Evolutionary conservation across 2,113 vertebrate genomes (phyloP), one percentile per base, ranked within the genome.

Genomic region (Mormyrus iriodes): DNA sequence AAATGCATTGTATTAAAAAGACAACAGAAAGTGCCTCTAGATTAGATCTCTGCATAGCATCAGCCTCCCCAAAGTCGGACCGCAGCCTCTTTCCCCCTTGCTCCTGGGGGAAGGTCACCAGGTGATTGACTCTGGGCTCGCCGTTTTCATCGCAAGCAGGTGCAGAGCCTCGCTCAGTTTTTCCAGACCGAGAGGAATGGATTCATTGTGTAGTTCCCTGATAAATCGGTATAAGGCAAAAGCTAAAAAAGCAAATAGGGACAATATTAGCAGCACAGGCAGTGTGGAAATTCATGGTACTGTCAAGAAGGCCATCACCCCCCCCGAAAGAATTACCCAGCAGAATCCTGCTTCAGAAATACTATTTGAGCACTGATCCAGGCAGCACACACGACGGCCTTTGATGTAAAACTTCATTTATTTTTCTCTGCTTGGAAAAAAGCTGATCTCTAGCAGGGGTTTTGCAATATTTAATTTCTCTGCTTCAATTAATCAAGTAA

Each of bases 311-410:
- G 85, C 19, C 4, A 21, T 53, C 51, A 7, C 48, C 85, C n/a
- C 46, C 35, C 51, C n/a, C 35, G 84, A n/a, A 85, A 51, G 48
- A 86, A 86, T 53, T 51, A 53, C 85, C 85, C 15, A 55, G 51
- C 15, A 39, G 31, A 35, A 55, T 15, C 39, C 13, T 86, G 31
- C 79, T 83, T 84, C 39, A 48, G 82, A 84, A 84, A 24, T 48
- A 84, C 51, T 86, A 53, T 86, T 53, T 52, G 24, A 86, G 48
- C 51, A 86, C 35, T 86, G 85, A 86, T 86, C 51, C 85, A 21
- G 10, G 19, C 24, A 8, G 49, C n/a, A 35, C 51, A 86, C 85
- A 49, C 44, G 39, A 86, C 21, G n/a, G 55, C 51, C 85, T 55
- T 52, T 86, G 85, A 53, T 52, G 27, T 35, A 86, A 48, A 86